These are phyloP conservation scores for Glaucidium brasilianum DNA, from an alignment of 2,113 vertebrate species.

Conservation along the genomic window DNA sequence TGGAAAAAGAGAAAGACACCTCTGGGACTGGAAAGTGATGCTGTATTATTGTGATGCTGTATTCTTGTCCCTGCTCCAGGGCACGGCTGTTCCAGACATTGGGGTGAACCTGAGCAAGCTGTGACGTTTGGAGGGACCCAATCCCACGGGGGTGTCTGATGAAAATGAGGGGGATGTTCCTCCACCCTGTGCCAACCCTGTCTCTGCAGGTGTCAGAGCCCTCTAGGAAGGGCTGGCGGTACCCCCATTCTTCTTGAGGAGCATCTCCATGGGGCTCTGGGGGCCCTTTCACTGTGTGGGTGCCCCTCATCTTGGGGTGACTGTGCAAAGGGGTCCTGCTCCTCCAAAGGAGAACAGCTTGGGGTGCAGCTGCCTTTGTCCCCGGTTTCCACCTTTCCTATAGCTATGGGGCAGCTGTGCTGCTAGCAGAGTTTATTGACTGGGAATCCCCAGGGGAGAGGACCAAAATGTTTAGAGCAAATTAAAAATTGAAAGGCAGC, in stretches of 20 bases:
- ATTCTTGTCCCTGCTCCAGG: neutral
- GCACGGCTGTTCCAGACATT: neutral
- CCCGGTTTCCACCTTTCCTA: neutral
- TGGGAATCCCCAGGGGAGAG: neutral
- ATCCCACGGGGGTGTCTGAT: neutral
- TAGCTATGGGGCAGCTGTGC: neutral
- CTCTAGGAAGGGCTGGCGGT: neutral
- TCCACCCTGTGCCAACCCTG: neutral
- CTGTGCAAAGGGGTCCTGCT: rapidly evolving
- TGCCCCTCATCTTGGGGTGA: rapidly evolving
- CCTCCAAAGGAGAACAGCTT: neutral
- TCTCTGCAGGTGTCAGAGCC: neutral
- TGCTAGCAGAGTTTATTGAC: neutral
- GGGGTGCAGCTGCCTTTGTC: neutral
- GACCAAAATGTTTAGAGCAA: constrained; percentile 14
- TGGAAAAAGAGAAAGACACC: neutral
- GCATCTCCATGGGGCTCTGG: neutral
- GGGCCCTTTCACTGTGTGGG: neutral
- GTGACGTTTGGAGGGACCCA: neutral
- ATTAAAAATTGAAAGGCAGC: constrained; percentile 31
- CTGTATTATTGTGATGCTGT: rapidly evolving
- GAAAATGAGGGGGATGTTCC: neutral
- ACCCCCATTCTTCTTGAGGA: rapidly evolving
- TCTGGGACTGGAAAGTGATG: neutral
- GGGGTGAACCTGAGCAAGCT: neutral